Evolutionary conservation across 92 coral and sea anemone genomes (phyloP), one percentile per base, ranked within the genome.

Genomic region (Blastomussa wellsi): DNA sequence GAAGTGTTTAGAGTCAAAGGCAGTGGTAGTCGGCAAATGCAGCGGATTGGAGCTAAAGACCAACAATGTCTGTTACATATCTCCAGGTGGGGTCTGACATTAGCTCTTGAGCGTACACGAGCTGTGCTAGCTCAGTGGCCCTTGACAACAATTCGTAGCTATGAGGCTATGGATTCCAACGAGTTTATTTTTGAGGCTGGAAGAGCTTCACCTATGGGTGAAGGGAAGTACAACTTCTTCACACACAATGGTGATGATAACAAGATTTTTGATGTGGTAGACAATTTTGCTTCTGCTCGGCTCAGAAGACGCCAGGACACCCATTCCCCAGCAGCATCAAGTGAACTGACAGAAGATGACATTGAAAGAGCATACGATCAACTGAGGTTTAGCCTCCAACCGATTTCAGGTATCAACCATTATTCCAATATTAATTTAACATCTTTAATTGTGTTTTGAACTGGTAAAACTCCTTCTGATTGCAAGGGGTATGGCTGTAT

Each of bases 51-150:
- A 36, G 99, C 96, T 28, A 92, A 88, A 74, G 95, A 94, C 17
- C 98, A 94, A 72, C 91, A 86, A 52, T 96, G 99, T 73, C 89
- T 96, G 26, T 66, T 96, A 2, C 99, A 96, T 76, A 80, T 96
- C 26, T 94, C 99, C 52, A 92, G 90, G 33, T 96, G 98, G 98
- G 99, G 99, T 12, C 77, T 96, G 3, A 94, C 99, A 0, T 89
- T 96, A 44, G 99, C 99, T 13, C 87, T 96, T 73, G 99, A 96
- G 79, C 91, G 98, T 16, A 96, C 97, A 41, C 89, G 95, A 36
- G 94, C 99, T 35, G 98, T 96, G 19, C 94, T 96, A 6, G 94
- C 99, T 17, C 99, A 96, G 87, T 96, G 99, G 99, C 99, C 99
- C 19, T 91, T 96, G 39, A 96, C 99, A 39, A 96, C 99, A 5